Percentiles rank a stretch among this genome's conserved stretches.
Evolutionary conservation across 2,888 invertebrate genomes (phyloP).

Genomic region (Perizoma affinitatum): DNA sequence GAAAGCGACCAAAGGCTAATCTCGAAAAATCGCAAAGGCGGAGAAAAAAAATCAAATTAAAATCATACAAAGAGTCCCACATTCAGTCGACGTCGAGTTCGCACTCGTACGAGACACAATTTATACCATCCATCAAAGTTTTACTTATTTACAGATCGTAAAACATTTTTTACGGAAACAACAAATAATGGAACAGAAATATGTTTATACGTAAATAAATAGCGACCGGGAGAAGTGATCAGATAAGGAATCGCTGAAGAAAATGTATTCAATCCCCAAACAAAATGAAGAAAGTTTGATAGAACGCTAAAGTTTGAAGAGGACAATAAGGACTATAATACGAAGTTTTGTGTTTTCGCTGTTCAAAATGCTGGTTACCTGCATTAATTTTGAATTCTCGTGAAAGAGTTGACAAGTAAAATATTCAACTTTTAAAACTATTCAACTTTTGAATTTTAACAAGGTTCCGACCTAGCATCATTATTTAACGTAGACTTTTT

Average conservation of each 20-base stretch:
- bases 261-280: conserved; percentile 43
- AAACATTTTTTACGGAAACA: conserved; percentile 18
- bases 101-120: conserved; percentile 2
- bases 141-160: conserved; percentile 15
- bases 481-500: background rate
- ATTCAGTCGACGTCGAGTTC: no score
- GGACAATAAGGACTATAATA: conserved; percentile 11
- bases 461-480: background rate
- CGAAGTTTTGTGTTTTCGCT: conserved; percentile 11
- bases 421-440: background rate
- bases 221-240: conserved; percentile 3
- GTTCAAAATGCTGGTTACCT: conserved; percentile 1
- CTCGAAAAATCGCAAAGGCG: background rate
- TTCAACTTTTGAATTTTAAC: background rate
- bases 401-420: background rate
- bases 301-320: conserved; percentile 43
- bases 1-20: no score
- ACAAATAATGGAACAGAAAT: conserved; percentile 21
- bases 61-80: background rate
- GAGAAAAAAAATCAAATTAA: background rate
- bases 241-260: conserved; percentile 27
- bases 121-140: conserved; percentile 18
- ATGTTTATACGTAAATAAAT: conserved; percentile 11
- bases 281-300: conserved; percentile 38
- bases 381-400: conserved; percentile 12